Conservation (phyloP, 2,113 vertebrate species). For the Sebastes schlegelii region DNA sequence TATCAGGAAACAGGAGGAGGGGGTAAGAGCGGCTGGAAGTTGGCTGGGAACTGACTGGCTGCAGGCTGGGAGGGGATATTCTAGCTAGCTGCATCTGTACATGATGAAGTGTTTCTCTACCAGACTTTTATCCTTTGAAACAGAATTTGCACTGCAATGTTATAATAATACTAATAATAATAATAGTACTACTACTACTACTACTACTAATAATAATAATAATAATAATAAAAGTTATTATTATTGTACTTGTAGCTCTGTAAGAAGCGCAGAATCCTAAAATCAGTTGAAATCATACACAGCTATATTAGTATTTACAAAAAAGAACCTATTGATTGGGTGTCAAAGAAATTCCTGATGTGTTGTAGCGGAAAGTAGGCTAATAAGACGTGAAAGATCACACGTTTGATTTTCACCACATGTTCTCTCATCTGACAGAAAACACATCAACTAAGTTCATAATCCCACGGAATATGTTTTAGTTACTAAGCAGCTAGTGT, state of each 20-base stretch:
- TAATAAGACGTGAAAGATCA: neutral
- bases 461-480: conserved; percentile 17
- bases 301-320: neutral
- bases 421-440: conserved; percentile 18
- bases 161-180: neutral
- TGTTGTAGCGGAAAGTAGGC: neutral
- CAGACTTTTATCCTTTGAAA: too few species aligned
- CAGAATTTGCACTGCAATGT: too few species aligned
- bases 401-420: conserved; percentile 9
- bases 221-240: neutral
- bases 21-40: too few species aligned
- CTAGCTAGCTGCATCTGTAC: too few species aligned
- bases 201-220: too few species aligned
- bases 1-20: too few species aligned
- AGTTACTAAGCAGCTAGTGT: conserved; percentile 16
- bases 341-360: neutral
- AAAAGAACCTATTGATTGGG: neutral
- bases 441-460: conserved; percentile 16
- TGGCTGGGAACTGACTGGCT: too few species aligned
- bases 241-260: neutral
- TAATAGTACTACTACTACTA: too few species aligned
- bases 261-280: neutral
- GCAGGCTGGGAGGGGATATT: too few species aligned
- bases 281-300: neutral
- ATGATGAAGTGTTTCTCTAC: too few species aligned